These are phyloP conservation scores for Acipenser oxyrinchus DNA, from an alignment of 2,797 vertebrate species.

Conservation along the genomic window DNA sequence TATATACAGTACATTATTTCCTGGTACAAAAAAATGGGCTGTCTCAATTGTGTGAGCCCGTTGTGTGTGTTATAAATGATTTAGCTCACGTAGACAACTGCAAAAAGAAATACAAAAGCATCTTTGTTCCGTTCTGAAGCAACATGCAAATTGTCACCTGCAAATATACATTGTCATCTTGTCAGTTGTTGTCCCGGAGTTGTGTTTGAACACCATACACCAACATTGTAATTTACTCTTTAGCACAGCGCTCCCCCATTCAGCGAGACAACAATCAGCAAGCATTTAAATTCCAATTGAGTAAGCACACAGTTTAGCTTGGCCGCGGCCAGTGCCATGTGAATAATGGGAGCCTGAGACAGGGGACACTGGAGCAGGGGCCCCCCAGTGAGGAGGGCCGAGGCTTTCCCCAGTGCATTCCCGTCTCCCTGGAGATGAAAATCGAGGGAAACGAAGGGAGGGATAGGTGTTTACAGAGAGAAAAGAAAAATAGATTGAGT, in stretches of 20 bases:
- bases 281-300: conserved; percentile 63
- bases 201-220: conserved; percentile 42
- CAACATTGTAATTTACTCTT: conserved; percentile 50
- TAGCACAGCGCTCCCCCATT: conserved; percentile 47
- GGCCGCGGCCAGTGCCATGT: conserved; percentile 29
- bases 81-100: too few species aligned
- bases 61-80: too few species aligned
- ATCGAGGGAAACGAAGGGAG: conserved; percentile 47
- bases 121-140: too few species aligned
- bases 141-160: conserved; percentile 8
- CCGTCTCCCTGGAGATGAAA: conserved; percentile 59
- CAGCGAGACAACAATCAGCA: conserved; percentile 49
- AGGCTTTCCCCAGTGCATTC: conserved; percentile 49
- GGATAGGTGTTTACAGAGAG: conserved; percentile 43
- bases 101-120: too few species aligned
- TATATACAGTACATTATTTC: too few species aligned
- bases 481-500: conserved; percentile 54
- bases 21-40: too few species aligned
- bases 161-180: conserved; percentile 31
- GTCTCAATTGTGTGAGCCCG: too few species aligned
- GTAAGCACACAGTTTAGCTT: conserved; percentile 45
- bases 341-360: conserved; percentile 50
- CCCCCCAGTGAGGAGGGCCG: conserved; percentile 49
- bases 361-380: conserved; percentile 49
- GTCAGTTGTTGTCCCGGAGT: conserved; percentile 41